Conservation (phyloP, 2,113 vertebrate genomes). For the Thamnaconus septentrionalis region DNA sequence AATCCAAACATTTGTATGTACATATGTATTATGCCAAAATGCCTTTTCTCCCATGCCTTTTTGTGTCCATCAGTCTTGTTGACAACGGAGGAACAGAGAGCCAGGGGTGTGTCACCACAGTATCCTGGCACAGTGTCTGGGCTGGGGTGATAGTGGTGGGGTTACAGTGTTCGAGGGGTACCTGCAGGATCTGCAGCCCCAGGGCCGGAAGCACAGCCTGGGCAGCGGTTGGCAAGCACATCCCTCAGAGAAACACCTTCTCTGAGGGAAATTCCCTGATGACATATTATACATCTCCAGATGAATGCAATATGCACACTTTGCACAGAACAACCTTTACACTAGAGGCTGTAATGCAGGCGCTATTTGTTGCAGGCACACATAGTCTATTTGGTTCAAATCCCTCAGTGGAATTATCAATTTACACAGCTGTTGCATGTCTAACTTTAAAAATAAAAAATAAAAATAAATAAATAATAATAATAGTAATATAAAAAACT, state of each 20-base stretch:
- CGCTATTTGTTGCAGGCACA: too few species aligned
- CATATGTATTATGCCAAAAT: conserved; percentile 33
- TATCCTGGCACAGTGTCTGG: conserved; percentile 92
- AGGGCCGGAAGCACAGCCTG: conserved; percentile 84
- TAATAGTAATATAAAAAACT: too few species aligned
- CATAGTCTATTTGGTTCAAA: too few species aligned
- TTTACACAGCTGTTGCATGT: too few species aligned
- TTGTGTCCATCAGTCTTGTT: conserved; percentile 85
- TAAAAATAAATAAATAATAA: background rate
- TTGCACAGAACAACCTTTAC: conserved; percentile 11
- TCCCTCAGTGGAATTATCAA: too few species aligned
- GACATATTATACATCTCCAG: conserved; percentile 21
- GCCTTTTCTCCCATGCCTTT: conserved; percentile 47
- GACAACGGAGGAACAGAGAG: conserved; percentile 85
- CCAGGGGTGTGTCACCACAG: conserved; percentile 92
- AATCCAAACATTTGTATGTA: conserved; percentile 21
- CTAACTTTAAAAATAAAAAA: background rate
- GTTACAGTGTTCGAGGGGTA: conserved; percentile 66
- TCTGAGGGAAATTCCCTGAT: conserved; percentile 46
- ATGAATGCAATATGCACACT: conserved; percentile 22
- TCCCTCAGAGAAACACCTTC: conserved; percentile 45
- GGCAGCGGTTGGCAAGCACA: conserved; percentile 81
- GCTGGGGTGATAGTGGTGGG: conserved; percentile 84
- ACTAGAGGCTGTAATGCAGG: too few species aligned
- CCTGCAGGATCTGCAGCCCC: conserved; percentile 68